These are phyloP conservation scores for Vollenhovia emeryi DNA, from an alignment of 1,140 invertebrate genomes.

Conservation along the genomic window DNA sequence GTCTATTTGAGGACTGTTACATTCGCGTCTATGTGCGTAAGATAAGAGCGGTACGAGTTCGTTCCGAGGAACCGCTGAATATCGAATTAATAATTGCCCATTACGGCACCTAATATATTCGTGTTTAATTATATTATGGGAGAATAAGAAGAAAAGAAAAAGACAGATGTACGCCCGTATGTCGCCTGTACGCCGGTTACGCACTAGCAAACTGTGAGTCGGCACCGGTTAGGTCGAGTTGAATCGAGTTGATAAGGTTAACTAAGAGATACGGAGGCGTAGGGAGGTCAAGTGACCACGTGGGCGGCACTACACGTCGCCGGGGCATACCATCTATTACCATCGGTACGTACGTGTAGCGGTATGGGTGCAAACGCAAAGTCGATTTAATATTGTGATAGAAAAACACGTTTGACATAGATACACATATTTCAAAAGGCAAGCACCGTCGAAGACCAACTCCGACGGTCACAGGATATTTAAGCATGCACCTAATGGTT, in stretches of 20 bases:
- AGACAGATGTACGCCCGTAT: constrained; percentile 56
- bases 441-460: neutral
- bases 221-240: constrained; percentile 80
- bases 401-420: constrained; percentile 17
- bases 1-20: too few species aligned
- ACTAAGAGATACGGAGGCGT: constrained; percentile 83
- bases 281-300: constrained; percentile 84
- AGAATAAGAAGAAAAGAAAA: constrained; percentile 40
- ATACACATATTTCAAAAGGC: neutral
- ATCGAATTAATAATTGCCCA: neutral
- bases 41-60: neutral
- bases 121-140: constrained; percentile 4
- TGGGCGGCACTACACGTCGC: constrained; percentile 81
- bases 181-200: constrained; percentile 47
- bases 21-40: neutral
- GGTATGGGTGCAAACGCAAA: constrained; percentile 61
- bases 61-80: neutral
- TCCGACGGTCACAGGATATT: neutral
- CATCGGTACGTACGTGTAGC: constrained; percentile 45
- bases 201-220: constrained; percentile 55
- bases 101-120: constrained; percentile 2
- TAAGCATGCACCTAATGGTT: neutral
- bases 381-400: constrained; percentile 60
- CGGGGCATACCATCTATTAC: constrained; percentile 80
- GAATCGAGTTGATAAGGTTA: constrained; percentile 85